phyloP scores from a whole-genome alignment of 1,140 invertebrate genomes.

The Mylabris phalerata region DNA sequence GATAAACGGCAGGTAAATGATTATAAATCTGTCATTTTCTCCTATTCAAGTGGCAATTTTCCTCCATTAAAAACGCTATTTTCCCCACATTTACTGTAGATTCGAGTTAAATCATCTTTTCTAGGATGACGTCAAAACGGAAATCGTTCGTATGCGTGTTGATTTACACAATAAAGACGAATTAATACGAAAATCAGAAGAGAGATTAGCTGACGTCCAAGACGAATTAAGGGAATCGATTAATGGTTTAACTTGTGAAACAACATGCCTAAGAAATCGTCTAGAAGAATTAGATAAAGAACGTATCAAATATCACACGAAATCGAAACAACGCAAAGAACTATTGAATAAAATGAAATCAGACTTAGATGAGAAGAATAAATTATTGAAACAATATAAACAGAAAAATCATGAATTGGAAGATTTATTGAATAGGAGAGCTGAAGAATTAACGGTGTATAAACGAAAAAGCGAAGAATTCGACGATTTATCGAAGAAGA shows the following conservation, averaged over 20 bases:
- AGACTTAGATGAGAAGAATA: constrained; percentile 1
- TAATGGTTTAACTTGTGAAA: constrained; percentile 5
- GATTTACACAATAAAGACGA: constrained; percentile 36
- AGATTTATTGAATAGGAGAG: background rate
- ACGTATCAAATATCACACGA: constrained; percentile 25
- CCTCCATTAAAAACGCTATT: background rate
- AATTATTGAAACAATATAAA: background rate
- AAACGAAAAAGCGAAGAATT: too few relatives aligned
- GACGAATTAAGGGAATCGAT: constrained; percentile 34
- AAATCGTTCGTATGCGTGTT: constrained; percentile 26
- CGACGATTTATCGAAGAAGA: too few relatives aligned
- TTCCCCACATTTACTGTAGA: too few relatives aligned
- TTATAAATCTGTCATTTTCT: background rate
- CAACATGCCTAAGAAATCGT: background rate
- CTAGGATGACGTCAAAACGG: constrained; percentile 33
- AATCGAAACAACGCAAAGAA: constrained; percentile 23
- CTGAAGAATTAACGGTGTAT: too few relatives aligned
- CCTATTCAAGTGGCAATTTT: constrained; percentile 23
- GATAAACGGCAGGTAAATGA: constrained; percentile 34
- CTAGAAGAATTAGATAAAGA: constrained; percentile 5
- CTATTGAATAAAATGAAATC: constrained; percentile 1
- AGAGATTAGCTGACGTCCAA: constrained; percentile 35
- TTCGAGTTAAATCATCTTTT: constrained; percentile 4
- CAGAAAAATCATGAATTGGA: background rate
- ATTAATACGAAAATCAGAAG: constrained; percentile 33